Evolutionary conservation across 2,888 invertebrate species (phyloP).

Genomic region (Agonopterix arenella): DNA sequence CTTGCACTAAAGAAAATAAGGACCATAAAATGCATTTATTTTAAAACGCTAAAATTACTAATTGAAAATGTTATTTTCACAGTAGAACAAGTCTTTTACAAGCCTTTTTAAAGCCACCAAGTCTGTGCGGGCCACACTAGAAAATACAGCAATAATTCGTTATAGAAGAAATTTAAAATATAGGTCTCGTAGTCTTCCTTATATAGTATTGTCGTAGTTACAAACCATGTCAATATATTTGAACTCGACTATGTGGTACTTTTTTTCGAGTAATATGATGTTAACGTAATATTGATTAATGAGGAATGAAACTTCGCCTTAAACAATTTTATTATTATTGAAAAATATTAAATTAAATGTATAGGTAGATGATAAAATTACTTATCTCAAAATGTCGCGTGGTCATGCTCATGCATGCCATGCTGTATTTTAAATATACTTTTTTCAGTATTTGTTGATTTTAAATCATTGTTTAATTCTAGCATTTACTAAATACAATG

Average conservation of each 20-base stretch:
- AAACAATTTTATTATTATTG: slow-evolving; percentile 12
- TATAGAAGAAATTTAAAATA: neutral
- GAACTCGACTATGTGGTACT: too few species aligned
- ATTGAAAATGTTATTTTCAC: too few species aligned
- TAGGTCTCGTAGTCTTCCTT: neutral
- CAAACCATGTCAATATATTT: too few species aligned
- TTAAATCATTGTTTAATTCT: slow-evolving; percentile 6
- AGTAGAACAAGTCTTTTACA: too few species aligned
- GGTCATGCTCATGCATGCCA: slow-evolving; percentile 1
- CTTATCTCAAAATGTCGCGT: slow-evolving; percentile 4
- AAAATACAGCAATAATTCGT: too few species aligned
- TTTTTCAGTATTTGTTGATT: slow-evolving; percentile 10
- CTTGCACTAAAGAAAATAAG: too few species aligned
- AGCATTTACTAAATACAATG: slow-evolving; percentile 3
- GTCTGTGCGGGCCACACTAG: too few species aligned
- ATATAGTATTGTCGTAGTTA: too few species aligned
- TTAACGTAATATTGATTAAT: neutral
- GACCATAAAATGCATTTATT: too few species aligned
- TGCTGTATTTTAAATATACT: neutral
- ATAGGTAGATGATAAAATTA: slow-evolving; percentile 8
- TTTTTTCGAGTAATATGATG: too few species aligned
- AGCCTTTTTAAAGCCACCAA: too few species aligned
- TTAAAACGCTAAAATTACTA: too few species aligned
- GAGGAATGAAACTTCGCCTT: slow-evolving; percentile 20
- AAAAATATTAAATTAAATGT: slow-evolving; percentile 12